Evolutionary conservation across 2,797 vertebrate genomes (phyloP).

Genomic region (Hapalemur alaotrensis): DNA sequence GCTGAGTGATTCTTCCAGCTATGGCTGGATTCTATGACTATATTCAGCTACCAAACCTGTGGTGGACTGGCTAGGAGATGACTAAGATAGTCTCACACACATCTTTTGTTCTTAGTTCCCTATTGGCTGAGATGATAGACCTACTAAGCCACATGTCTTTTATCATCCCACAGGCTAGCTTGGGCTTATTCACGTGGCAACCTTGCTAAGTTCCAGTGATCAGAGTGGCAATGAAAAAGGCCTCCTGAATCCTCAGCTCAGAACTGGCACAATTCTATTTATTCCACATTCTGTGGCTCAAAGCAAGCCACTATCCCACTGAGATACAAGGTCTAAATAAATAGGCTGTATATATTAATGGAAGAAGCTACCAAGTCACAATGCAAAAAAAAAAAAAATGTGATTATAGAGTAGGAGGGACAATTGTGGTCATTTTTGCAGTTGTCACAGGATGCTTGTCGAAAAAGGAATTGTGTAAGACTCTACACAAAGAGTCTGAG

Average conservation of each 20-base stretch:
- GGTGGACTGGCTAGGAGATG: background rate
- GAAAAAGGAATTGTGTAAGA: background rate
- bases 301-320: background rate
- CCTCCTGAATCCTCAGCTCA: background rate
- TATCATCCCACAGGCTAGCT: background rate
- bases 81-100: background rate
- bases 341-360: background rate
- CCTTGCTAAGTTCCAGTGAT: background rate
- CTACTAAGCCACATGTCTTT: rapidly evolving
- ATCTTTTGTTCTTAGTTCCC: background rate
- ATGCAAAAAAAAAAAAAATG: background rate
- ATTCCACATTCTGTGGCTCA: background rate
- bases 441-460: background rate
- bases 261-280: background rate
- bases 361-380: background rate
- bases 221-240: background rate
- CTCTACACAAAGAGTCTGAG: background rate
- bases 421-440: background rate
- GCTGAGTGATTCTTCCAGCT: background rate
- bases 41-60: background rate
- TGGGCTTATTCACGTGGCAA: background rate
- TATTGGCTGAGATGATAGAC: background rate
- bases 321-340: background rate
- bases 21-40: rapidly evolving
- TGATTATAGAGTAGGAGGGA: background rate